Percentiles rank a stretch among this genome's conserved stretches.
Evolutionary conservation across 2,888 invertebrate genomes (phyloP).

Genomic region (Acronicta leporina): DNA sequence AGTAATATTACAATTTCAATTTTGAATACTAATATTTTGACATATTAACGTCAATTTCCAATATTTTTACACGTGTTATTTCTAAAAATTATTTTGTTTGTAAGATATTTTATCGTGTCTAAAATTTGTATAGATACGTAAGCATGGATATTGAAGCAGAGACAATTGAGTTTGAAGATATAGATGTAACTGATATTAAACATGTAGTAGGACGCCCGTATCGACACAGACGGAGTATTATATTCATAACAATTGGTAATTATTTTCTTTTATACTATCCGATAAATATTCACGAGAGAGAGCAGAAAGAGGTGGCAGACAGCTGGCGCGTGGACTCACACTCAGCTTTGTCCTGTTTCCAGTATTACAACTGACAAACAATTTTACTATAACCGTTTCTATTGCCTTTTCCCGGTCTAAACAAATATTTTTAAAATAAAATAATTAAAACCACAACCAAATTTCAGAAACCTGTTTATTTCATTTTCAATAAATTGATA

Average conservation of each 20-base stretch:
- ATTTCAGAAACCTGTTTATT: too few species aligned
- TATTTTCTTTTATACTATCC: background rate
- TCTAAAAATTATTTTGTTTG: slow-evolving; percentile 8
- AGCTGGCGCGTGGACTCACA: too few species aligned
- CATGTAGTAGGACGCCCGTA: slow-evolving; percentile 46
- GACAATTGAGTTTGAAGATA: slow-evolving; percentile 46
- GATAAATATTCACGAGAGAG: too few species aligned
- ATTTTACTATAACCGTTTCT: too few species aligned
- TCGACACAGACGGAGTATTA: slow-evolving; percentile 61
- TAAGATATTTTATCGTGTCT: background rate
- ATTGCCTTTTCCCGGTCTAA: too few species aligned
- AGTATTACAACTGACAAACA: too few species aligned
- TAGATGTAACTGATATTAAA: slow-evolving; percentile 57
- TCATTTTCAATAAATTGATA: too few species aligned
- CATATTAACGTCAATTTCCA: slow-evolving; percentile 8
- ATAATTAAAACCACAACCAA: too few species aligned
- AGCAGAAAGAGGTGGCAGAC: too few species aligned
- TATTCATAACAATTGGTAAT: slow-evolving; percentile 70
- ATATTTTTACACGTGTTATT: background rate
- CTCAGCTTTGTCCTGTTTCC: too few species aligned
- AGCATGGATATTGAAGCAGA: slow-evolving; percentile 28
- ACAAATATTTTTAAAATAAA: too few species aligned
- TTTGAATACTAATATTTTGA: slow-evolving; percentile 4
- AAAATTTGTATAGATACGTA: background rate
- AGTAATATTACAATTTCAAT: too few species aligned